A percentile compares a stretch with the other conserved stretches of the same genome.
Evolutionary conservation across 2,888 invertebrate species (phyloP).

Genomic region (Doris montereyensis): DNA sequence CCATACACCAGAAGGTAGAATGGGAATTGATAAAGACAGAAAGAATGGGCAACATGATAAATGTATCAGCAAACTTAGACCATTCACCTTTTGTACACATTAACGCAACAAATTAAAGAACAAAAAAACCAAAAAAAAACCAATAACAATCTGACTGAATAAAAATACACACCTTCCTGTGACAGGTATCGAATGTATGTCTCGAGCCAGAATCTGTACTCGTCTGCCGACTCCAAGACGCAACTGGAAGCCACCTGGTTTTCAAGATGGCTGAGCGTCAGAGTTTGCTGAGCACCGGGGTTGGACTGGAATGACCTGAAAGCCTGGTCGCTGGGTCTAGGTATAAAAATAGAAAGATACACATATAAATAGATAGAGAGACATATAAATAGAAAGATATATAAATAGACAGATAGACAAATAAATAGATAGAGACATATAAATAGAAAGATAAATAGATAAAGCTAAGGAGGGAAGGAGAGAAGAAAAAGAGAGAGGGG

Average conservation of each 20-base stretch:
- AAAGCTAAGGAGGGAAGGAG: background rate
- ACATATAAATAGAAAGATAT: too few relatives aligned
- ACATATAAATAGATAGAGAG: too few relatives aligned
- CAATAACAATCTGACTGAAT: too few relatives aligned
- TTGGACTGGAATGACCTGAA: constrained; percentile 58
- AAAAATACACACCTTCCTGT: constrained; percentile 78
- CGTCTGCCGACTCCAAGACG: constrained; percentile 80
- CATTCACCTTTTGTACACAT: background rate
- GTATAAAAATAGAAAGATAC: too few relatives aligned
- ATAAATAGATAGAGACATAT: too few relatives aligned
- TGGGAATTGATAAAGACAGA: too few relatives aligned
- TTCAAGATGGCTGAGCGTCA: constrained; percentile 76
- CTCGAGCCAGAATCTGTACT: constrained; percentile 85
- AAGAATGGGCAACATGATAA: too few relatives aligned
- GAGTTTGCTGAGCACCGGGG: constrained; percentile 65
- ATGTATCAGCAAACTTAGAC: background rate
- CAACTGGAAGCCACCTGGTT: constrained; percentile 82
- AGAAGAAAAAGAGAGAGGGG: background rate
- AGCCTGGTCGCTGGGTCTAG: constrained; percentile 53
- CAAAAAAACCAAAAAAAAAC: too few relatives aligned
- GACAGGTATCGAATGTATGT: constrained; percentile 77
- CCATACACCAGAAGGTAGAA: too few relatives aligned
- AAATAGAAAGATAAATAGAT: too few relatives aligned
- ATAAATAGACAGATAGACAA: too few relatives aligned
- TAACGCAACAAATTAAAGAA: too few relatives aligned